Percentiles rank a stretch among this genome's conserved stretches.
These are phyloP conservation scores for Falco punctatus DNA, from an alignment of 2,113 vertebrate genomes.

Conservation along the genomic window DNA sequence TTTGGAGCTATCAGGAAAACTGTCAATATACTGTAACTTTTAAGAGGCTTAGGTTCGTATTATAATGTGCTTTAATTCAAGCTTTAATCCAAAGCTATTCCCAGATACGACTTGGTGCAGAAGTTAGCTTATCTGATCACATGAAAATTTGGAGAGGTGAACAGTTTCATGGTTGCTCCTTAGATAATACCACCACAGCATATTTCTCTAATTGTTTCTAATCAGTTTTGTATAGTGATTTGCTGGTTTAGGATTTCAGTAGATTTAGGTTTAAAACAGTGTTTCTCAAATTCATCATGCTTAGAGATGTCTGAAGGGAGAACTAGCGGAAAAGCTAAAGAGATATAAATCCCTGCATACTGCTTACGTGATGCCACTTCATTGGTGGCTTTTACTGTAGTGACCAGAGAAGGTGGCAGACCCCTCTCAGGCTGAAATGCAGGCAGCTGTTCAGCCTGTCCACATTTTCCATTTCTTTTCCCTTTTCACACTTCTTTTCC, in stretches of 20 bases:
- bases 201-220: not conserved
- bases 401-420: not conserved
- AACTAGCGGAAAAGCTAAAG: not conserved
- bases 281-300: not conserved
- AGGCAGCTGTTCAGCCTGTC: not conserved
- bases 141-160: not conserved
- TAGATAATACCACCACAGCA: not conserved
- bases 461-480: not conserved
- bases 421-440: not conserved
- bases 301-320: not conserved
- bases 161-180: not conserved
- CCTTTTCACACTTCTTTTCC: not conserved
- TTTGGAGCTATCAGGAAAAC: not conserved
- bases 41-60: not conserved
- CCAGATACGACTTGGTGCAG: not conserved
- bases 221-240: not conserved
- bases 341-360: not conserved
- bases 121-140: not conserved
- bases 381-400: not conserved
- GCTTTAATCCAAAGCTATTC: not conserved
- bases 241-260: not conserved
- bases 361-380: not conserved
- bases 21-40: not conserved
- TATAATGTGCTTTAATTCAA: not conserved
- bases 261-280: not conserved